Base-by-base conservation (phyloP, 1,140 invertebrate genomes). In the Drosophila nannoptera region DNA sequence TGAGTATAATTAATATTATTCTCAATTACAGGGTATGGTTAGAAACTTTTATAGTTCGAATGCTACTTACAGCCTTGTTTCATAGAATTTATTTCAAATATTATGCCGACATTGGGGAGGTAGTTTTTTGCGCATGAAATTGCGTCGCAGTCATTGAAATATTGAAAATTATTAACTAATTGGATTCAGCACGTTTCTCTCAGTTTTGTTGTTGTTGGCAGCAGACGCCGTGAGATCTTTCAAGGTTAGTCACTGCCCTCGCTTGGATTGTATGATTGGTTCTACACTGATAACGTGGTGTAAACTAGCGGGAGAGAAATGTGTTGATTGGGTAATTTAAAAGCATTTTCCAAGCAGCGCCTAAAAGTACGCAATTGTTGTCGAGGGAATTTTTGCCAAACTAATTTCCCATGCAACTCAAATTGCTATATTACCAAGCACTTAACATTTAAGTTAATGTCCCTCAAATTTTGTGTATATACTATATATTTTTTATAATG, bases 181-280 rank as follows among this genome's bases (percentile, higher is more conserved):
- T 69, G 40, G 38, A 45, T 65, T 40, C 5, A 40, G 53, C 67
- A 65, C 67, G 67, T 65, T 64, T 65, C 5, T 56, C 31, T 3
- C n/a, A 3, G n/a, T 54, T 22, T 32, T 49, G 49, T 14, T 52
- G 8, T 33, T 35, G 43, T 22, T 45, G 43, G 2, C 14, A 22
- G 22, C 22, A 22, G 50, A 67, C 55, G 50, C 6, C 59, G 14
- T 43, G 49, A 22, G 38, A 56, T 33, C 12, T 48, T 36, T 58
- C 38, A 64, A 69, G 67, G 67, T 64, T 52, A 69, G 22, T 22
- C 16, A 33, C 48, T 36, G 22, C 38, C 58, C 46, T 40, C 52
- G 33, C 33, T 46, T 63, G 29, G 45, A 16, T 42, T 31, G 60
- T 50, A 36, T 50, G 45, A 56, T 56, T 48, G 12, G 52, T 4